A percentile compares a stretch with the other conserved stretches of the same genome.
Conservation (phyloP, 2,888 invertebrate species). For the Zelleria hepariella region DNA sequence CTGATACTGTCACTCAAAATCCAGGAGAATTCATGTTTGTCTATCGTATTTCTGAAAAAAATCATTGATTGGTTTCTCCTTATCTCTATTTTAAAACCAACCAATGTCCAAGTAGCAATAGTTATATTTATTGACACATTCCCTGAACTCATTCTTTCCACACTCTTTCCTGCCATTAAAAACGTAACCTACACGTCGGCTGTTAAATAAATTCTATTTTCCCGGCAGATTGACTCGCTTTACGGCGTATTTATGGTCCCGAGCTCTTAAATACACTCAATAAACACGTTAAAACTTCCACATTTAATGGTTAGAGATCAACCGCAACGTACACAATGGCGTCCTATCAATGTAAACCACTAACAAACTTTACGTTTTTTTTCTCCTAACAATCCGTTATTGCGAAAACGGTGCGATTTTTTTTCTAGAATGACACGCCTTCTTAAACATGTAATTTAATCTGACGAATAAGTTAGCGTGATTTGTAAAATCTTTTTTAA, state of each 20-base stretch:
- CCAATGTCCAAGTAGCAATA: neutral
- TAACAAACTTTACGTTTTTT: too few relatives aligned
- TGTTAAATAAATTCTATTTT: neutral
- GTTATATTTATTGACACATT: neutral
- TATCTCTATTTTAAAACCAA: too few relatives aligned
- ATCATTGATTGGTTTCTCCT: too few relatives aligned
- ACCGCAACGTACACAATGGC: neutral
- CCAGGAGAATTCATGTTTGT: too few relatives aligned
- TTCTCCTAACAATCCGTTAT: too few relatives aligned
- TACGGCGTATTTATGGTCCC: neutral
- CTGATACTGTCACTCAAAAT: too few relatives aligned
- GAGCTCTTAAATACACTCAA: neutral
- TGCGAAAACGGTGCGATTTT: too few relatives aligned
- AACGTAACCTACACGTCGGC: neutral
- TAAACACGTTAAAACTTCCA: neutral
- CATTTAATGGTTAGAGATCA: neutral
- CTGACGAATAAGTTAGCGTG: too few relatives aligned
- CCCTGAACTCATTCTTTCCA: neutral
- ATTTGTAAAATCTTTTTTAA: too few relatives aligned
- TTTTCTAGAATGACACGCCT: too few relatives aligned
- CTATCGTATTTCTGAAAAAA: too few relatives aligned
- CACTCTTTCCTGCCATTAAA: neutral
- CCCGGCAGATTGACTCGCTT: neutral
- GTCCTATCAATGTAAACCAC: neutral
- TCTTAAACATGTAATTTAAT: too few relatives aligned